phyloP scores from a whole-genome alignment of 2,888 invertebrate genomes.

The Aplocera efformata region DNA sequence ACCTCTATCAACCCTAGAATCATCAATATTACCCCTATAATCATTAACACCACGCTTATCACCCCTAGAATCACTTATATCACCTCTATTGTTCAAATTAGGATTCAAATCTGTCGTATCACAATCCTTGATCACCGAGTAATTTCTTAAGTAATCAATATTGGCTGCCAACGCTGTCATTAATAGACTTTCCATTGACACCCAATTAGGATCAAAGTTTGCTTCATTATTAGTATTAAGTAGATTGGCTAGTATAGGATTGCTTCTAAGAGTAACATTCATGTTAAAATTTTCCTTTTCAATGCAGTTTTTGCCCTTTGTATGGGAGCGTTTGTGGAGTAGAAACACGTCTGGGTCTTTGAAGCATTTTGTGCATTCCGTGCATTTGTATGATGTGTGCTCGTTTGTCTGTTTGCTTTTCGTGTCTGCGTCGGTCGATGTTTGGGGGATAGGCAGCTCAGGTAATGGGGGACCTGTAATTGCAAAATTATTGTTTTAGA shows the following conservation, averaged over 20 bases:
- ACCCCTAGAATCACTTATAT: slow-evolving; percentile 4
- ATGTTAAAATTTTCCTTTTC: slow-evolving; percentile 50
- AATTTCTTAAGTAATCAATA: slow-evolving; percentile 59
- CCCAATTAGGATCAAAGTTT: slow-evolving; percentile 39
- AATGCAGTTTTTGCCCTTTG: slow-evolving; percentile 15
- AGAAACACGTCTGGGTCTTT: slow-evolving; percentile 70
- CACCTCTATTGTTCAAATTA: too few relatives aligned
- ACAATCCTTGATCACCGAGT: slow-evolving; percentile 34
- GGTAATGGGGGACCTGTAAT: neutral
- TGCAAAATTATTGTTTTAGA: too few relatives aligned
- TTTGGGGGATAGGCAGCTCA: slow-evolving; percentile 13
- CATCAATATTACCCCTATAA: neutral
- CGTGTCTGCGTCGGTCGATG: slow-evolving; percentile 18
- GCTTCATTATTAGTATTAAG: slow-evolving; percentile 39
- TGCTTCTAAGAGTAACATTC: slow-evolving; percentile 54
- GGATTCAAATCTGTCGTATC: slow-evolving; percentile 10
- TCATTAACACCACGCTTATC: slow-evolving; percentile 6
- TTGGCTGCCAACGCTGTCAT: slow-evolving; percentile 56
- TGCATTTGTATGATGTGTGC: slow-evolving; percentile 49
- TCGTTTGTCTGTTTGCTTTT: slow-evolving; percentile 19
- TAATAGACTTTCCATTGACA: slow-evolving; percentile 50
- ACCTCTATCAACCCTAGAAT: neutral
- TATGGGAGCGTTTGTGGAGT: slow-evolving; percentile 56
- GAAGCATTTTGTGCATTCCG: slow-evolving; percentile 65
- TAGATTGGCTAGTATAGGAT: slow-evolving; percentile 66